Percentiles rank a stretch among this genome's conserved stretches.
Evolutionary conservation across 2,888 invertebrate genomes (phyloP).

Genomic region (Leptothorax acervorum): DNA sequence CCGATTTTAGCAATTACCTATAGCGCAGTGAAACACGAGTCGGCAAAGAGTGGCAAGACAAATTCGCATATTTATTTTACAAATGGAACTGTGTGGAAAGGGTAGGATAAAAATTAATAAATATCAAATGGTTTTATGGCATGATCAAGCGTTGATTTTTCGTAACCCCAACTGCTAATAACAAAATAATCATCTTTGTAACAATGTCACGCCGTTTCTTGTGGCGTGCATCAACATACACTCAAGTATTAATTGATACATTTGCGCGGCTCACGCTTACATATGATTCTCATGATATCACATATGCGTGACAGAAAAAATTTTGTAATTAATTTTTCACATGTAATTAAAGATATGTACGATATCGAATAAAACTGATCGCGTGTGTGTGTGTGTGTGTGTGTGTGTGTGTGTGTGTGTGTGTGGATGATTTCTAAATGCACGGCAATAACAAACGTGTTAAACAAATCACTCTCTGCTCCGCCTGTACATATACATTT

Average conservation of each 20-base stretch:
- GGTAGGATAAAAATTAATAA: neutral
- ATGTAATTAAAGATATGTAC: neutral
- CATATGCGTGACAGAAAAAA: neutral
- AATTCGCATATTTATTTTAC: slow-evolving; percentile 71
- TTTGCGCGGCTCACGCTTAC: neutral
- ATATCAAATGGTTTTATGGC: neutral
- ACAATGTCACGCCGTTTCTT: neutral
- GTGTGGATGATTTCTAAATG: neutral
- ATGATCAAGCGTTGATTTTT: slow-evolving; percentile 19
- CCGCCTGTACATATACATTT: neutral
- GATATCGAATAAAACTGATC: neutral
- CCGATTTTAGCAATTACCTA: neutral
- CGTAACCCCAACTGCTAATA: neutral
- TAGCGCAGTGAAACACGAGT: neutral
- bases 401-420: neutral
- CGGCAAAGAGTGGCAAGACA: slow-evolving; percentile 37
- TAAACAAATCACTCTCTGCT: neutral
- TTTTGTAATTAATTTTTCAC: slow-evolving; percentile 10
- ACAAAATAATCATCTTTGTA: neutral
- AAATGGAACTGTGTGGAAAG: slow-evolving; percentile 58
- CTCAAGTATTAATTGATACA: slow-evolving; percentile 5
- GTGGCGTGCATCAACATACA: neutral
- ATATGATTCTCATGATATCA: neutral
- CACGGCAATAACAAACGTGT: neutral
- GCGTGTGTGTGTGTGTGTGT: neutral